Percentiles rank a stretch among this genome's conserved stretches.
phyloP scores from a whole-genome alignment of 2,797 vertebrate genomes.

The Tachyglossus aculeatus region DNA sequence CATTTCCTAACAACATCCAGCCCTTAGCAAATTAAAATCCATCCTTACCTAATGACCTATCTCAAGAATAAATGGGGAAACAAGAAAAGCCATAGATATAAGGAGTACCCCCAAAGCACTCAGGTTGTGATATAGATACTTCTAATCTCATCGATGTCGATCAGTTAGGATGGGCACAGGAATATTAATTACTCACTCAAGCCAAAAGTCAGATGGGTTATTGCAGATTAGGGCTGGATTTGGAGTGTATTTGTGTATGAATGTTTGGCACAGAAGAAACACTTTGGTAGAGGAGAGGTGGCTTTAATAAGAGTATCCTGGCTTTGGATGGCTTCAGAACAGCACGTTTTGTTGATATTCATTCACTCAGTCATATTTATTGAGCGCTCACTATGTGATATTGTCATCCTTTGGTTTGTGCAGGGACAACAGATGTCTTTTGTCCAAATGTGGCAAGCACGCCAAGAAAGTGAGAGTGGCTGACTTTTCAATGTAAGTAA shows the following conservation, averaged over 20 bases:
- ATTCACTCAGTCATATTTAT: too few relatives aligned
- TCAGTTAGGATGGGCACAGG: background rate
- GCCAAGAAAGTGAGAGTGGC: background rate
- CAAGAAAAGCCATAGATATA: too few relatives aligned
- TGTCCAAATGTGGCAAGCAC: conserved; percentile 39
- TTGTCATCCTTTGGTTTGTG: conserved; percentile 23
- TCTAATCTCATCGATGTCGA: too few relatives aligned
- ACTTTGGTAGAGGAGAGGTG: conserved; percentile 12
- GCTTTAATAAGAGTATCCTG: conserved; percentile 10
- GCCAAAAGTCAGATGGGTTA: too few relatives aligned
- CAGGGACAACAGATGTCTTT: conserved; percentile 39
- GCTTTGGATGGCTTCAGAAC: conserved; percentile 5
- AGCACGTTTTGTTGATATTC: conserved; percentile 11
- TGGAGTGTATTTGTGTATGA: conserved; percentile 12
- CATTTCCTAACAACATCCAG: too few relatives aligned
- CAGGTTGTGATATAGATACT: too few relatives aligned
- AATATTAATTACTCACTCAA: background rate
- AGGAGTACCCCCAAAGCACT: too few relatives aligned
- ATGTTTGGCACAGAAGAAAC: conserved; percentile 21
- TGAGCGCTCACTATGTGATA: too few relatives aligned
- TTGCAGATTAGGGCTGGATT: conserved; percentile 36
- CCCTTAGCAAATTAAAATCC: too few relatives aligned
- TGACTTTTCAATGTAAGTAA: background rate
- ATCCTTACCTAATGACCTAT: too few relatives aligned
- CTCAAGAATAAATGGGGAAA: too few relatives aligned